These are phyloP conservation scores for Lipophrys pholis DNA, from an alignment of 2,113 vertebrate genomes.

Conservation along the genomic window DNA sequence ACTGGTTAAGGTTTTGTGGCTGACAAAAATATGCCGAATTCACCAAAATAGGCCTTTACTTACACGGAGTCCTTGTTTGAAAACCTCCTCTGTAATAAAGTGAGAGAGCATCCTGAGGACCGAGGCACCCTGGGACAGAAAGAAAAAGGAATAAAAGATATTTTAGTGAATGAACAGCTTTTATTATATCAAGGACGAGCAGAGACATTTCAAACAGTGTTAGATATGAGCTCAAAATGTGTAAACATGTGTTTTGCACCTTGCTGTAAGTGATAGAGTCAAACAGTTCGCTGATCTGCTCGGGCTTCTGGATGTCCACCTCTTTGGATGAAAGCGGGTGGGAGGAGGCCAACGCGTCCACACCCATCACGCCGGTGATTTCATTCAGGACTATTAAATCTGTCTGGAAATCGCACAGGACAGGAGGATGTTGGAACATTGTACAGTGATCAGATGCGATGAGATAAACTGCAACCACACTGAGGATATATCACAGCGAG, in stretches of 20 bases:
- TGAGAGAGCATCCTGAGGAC: conserved; percentile 91
- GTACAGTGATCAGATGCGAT: not conserved
- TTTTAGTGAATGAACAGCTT: conserved; percentile 4
- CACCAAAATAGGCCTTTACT: conserved; percentile 53
- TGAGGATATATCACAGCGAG: no score
- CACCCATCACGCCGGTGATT: conserved; percentile 81
- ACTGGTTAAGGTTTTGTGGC: not conserved
- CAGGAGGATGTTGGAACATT: not conserved
- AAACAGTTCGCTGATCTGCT: conserved; percentile 87
- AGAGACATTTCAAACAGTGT: not conserved
- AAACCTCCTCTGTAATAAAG: conserved; percentile 86
- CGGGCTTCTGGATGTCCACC: conserved; percentile 81
- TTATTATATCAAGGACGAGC: conserved; percentile 1
- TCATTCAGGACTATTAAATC: conserved; percentile 88
- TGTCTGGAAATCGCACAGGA: conserved; percentile 77
- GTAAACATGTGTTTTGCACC: conserved; percentile 71
- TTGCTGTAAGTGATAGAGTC: conserved; percentile 92
- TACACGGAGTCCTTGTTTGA: conserved; percentile 86
- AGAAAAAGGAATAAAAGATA: not conserved
- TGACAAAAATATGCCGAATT: not conserved
- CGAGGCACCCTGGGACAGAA: conserved; percentile 83
- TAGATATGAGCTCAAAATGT: no score
- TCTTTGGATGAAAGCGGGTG: conserved; percentile 86
- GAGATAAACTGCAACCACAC: no score
- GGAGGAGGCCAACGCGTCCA: conserved; percentile 85